Conservation (phyloP, 2,888 invertebrate species). For the Chrysolina americana region DNA sequence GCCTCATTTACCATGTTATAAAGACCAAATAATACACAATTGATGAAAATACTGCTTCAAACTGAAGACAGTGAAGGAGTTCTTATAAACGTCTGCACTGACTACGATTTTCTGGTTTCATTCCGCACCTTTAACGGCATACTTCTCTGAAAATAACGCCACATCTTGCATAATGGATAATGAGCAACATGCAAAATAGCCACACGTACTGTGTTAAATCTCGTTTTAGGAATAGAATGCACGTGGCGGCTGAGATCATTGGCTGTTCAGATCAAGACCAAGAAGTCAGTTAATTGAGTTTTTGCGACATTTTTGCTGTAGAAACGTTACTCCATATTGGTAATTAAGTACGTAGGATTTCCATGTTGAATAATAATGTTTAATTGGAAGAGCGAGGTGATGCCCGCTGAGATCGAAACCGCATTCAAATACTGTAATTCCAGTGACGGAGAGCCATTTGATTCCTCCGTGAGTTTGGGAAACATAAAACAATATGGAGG, state of each 20-base stretch:
- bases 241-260: constrained; percentile 36
- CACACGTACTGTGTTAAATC: constrained; percentile 30
- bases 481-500: too few relatives aligned
- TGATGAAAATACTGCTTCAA: too few relatives aligned
- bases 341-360: constrained; percentile 60
- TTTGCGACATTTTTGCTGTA: constrained; percentile 43
- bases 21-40: too few relatives aligned
- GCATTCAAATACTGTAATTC: constrained; percentile 39
- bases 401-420: constrained; percentile 41
- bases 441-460: constrained; percentile 22
- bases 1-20: too few relatives aligned
- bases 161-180: not conserved
- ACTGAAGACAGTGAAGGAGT: too few relatives aligned
- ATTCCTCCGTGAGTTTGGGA: not conserved
- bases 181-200: constrained; percentile 31
- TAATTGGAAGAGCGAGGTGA: constrained; percentile 60
- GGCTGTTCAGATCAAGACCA: constrained; percentile 27
- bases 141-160: constrained; percentile 14
- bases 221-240: constrained; percentile 45
- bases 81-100: too few relatives aligned
- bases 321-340: constrained; percentile 55
- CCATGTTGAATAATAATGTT: constrained; percentile 65
- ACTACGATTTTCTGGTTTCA: too few relatives aligned
- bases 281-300: constrained; percentile 48
- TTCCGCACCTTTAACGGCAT: too few relatives aligned